phyloP scores from a whole-genome alignment of 1,140 invertebrate genomes.

The Anastrepha obliqua region DNA sequence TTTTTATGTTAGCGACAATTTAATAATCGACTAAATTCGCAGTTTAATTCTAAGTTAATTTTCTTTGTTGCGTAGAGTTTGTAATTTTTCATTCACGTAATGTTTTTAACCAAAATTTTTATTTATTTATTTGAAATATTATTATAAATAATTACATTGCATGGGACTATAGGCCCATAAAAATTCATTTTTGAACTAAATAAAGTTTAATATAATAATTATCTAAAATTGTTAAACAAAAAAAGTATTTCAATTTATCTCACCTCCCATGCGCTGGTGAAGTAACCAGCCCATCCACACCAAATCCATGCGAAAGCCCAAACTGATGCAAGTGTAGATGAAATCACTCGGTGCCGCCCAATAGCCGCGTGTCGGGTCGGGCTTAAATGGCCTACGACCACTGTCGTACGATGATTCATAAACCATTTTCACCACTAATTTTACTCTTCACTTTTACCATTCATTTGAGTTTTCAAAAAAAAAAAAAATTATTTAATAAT shows the following conservation, averaged over 20 bases:
- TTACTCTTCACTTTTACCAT: background rate
- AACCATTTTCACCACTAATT: slow-evolving; percentile 60
- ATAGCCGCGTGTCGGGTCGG: slow-evolving; percentile 65
- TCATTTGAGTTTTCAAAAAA: background rate
- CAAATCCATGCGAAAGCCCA: slow-evolving; percentile 66
- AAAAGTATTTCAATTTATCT: slow-evolving; percentile 56
- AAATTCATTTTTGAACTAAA: too few species aligned
- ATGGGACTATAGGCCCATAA: too few species aligned
- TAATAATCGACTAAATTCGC: too few species aligned
- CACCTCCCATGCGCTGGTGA: slow-evolving; percentile 65
- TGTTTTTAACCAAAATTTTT: too few species aligned
- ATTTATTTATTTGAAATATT: too few species aligned
- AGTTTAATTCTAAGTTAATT: too few species aligned
- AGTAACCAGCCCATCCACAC: slow-evolving; percentile 62
- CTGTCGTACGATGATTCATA: slow-evolving; percentile 69
- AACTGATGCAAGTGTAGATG: slow-evolving; percentile 65
- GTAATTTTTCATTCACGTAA: too few species aligned
- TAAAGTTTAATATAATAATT: too few species aligned
- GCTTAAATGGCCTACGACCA: slow-evolving; percentile 66
- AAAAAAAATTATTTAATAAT: background rate
- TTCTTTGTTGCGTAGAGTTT: too few species aligned
- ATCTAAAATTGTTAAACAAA: too few species aligned
- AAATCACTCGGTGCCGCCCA: slow-evolving; percentile 69
- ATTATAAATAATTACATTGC: too few species aligned
- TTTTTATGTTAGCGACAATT: too few species aligned